phyloP scores from a whole-genome alignment of 2,797 vertebrate species.

The Tauraco hartlaubi region DNA sequence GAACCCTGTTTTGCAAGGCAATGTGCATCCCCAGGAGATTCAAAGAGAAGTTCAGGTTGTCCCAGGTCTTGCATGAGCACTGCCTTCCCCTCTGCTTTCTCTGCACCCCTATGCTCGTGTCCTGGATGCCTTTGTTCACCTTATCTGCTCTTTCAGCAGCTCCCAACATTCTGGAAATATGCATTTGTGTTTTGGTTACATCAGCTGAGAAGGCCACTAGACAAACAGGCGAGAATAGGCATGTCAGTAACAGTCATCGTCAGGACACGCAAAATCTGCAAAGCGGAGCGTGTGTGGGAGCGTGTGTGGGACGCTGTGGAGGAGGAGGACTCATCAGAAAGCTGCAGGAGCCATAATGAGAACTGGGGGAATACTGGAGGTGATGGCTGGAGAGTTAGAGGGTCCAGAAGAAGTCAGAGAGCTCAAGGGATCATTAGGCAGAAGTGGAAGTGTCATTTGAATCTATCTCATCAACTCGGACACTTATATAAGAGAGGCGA shows the following conservation, averaged over 20 bases:
- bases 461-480: background rate
- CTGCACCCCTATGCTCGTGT: background rate
- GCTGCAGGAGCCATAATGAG: background rate
- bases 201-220: conserved; percentile 16
- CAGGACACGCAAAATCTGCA: conserved; percentile 5
- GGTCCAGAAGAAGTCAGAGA: background rate
- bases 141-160: conserved; percentile 14
- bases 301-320: accelerated
- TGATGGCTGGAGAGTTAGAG: background rate
- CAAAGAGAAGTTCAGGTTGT: background rate
- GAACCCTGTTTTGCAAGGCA: background rate
- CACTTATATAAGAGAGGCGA: background rate
- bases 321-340: background rate
- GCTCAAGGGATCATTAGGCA: background rate
- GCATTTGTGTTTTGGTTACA: background rate
- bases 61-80: background rate
- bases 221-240: conserved; percentile 23
- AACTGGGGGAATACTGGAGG: background rate
- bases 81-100: background rate
- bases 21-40: background rate
- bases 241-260: background rate
- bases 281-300: accelerated
- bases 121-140: background rate
- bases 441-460: background rate
- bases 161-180: background rate